Conservation (phyloP, 2,888 invertebrate species). For the Hylaea fasciaria region DNA sequence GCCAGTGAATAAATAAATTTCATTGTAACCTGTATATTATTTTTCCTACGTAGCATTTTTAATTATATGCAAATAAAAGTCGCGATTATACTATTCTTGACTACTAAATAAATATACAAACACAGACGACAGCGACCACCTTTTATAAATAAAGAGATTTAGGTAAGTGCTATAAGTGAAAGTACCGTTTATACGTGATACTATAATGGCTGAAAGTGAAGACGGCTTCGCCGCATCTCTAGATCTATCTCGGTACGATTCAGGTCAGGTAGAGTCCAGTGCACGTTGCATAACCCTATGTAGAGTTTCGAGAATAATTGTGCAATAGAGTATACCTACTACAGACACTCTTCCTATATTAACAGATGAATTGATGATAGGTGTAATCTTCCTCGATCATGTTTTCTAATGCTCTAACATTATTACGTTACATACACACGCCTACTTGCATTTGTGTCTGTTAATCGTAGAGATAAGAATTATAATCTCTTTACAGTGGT, state of each 20-base stretch:
- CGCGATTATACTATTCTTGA: not conserved
- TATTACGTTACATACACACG: conserved; percentile 26
- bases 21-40: too few species aligned
- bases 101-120: not conserved
- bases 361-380: conserved; percentile 36
- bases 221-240: conserved; percentile 16
- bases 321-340: conserved; percentile 36
- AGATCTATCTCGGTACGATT: conserved; percentile 17
- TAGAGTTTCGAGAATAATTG: conserved; percentile 37
- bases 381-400: conserved; percentile 38
- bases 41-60: too few species aligned
- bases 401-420: conserved; percentile 31
- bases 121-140: too few species aligned
- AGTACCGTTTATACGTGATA: conserved; percentile 12
- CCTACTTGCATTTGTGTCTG: conserved; percentile 6
- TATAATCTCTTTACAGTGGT: conserved; percentile 9
- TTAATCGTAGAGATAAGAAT: conserved; percentile 13
- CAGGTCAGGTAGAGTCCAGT: conserved; percentile 32
- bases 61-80: too few species aligned
- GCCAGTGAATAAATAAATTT: too few species aligned
- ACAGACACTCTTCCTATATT: conserved; percentile 34
- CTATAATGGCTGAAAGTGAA: conserved; percentile 22
- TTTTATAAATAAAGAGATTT: not conserved
- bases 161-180: conserved; percentile 19
- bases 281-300: conserved; percentile 18